Evolutionary conservation across 2,888 invertebrate genomes (phyloP), one percentile per base, ranked within the genome.

Genomic region (Diachrysia chrysitis): DNA sequence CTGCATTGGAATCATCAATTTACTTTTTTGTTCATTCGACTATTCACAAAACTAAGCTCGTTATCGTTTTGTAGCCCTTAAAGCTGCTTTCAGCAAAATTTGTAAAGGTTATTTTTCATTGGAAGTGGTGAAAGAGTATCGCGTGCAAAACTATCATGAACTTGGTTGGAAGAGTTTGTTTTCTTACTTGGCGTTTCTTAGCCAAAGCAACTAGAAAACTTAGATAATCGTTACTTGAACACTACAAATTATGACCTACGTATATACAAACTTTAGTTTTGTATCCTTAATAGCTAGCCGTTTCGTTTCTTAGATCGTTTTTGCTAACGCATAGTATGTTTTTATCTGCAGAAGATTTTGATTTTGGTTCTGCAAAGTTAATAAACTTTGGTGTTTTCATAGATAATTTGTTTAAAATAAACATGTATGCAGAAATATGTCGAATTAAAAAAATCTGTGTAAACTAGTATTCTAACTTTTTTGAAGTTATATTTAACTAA

Each of bases 1-100:
- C 32, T 9, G 17, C 17, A 58, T 48, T 62, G 19, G 21, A n/a
- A 9, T 56, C 53, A 19, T 12, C 6, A 35, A 25, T 58, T 62
- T 32, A 16, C 37, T 17, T 25, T 10, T 21, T n/a, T 32, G 17
- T 17, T 37, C 2, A 32, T 2, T 42, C 17, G 29, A 37, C 3
- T 5, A 35, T 29, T 48, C 17, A 48, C 14, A 12, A 42, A 42
- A 3, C n/a, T n/a, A 42, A 37, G 37, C 37, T 37, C 37, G 37
- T 37, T 37, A 0, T 6, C n/a, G n/a, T 42, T 16, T 37, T 37
- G 14, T 37, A 35, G 35, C 12, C 10, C 3, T 6, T 35, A 10
- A 14, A 37, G 14, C 37, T 16, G 37, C 37, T 16, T 42, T 42
- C 16, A 42, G 16, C 1, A 14, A 29, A 29, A 10, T 32, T 42